phyloP scores from a whole-genome alignment of 1,140 invertebrate genomes.

The Zaprionus taronus region DNA sequence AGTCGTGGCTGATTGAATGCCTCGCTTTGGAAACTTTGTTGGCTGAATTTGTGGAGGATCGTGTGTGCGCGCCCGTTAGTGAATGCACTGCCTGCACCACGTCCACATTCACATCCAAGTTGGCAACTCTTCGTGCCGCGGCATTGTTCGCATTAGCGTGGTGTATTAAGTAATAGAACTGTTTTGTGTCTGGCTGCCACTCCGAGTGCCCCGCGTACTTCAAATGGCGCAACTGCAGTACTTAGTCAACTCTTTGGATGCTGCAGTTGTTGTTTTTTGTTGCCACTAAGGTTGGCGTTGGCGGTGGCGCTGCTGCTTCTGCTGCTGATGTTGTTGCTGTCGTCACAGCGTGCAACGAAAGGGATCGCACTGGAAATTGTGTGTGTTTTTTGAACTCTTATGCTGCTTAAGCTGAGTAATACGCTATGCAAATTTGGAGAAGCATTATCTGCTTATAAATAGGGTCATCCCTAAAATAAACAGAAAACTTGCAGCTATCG shows the following conservation, averaged over 20 bases:
- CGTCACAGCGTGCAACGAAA: constrained; percentile 26
- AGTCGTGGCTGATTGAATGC: constrained; percentile 53
- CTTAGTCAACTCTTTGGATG: constrained; percentile 33
- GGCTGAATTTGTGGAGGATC: constrained; percentile 26
- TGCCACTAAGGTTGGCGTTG: constrained; percentile 1
- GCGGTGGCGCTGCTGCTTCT: constrained; percentile 9
- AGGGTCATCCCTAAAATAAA: background rate
- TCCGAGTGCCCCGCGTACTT: constrained; percentile 20
- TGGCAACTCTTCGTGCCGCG: constrained; percentile 57
- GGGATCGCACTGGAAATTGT: constrained; percentile 19
- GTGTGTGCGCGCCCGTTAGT: constrained; percentile 10
- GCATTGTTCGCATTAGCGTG: constrained; percentile 76
- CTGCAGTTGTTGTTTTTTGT: constrained; percentile 20
- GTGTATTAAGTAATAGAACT: constrained; percentile 81
- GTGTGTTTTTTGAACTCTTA: constrained; percentile 5
- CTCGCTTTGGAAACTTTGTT: constrained; percentile 6
- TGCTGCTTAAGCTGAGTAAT: constrained; percentile 4
- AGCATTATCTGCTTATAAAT: constrained; percentile 1
- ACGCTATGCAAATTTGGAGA: constrained; percentile 2
- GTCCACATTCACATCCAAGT: constrained; percentile 7
- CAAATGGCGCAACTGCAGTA: constrained; percentile 55
- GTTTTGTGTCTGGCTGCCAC: constrained; percentile 60
- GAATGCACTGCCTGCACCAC: constrained; percentile 29
- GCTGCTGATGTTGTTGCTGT: constrained; percentile 39
- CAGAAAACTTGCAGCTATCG: background rate